A percentile compares a stretch with the other conserved stretches of the same genome.
Conservation (phyloP, 1,140 invertebrate species). For the Euborellia annulipes region DNA sequence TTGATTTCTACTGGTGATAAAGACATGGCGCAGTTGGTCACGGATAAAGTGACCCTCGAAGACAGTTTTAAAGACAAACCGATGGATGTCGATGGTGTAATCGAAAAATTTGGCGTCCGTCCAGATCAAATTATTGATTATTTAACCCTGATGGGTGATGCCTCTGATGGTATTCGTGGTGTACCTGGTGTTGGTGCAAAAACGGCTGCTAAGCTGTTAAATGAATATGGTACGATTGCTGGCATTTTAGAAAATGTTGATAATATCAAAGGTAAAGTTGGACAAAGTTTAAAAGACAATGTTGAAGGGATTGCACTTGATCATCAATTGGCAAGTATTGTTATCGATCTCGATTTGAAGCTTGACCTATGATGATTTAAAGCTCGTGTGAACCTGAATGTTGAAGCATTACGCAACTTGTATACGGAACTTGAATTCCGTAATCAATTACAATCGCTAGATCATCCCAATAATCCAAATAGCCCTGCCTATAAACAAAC, state of each 20-base stretch:
- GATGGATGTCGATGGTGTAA: not conserved
- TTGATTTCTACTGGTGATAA: slow-evolving; percentile 10
- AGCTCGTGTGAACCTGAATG: no score
- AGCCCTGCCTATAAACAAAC: no score
- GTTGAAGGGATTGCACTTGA: no score
- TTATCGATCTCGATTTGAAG: no score
- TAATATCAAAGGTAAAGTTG: slow-evolving; percentile 3
- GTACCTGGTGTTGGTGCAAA: slow-evolving; percentile 7
- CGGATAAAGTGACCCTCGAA: not conserved
- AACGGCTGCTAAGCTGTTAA: slow-evolving; percentile 7
- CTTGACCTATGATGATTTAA: no score
- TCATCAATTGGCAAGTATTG: no score
- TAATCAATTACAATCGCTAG: no score
- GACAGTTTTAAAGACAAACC: not conserved
- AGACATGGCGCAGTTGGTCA: slow-evolving; percentile 12
- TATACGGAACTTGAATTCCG: no score
- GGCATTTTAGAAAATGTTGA: not conserved
- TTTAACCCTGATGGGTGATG: slow-evolving; percentile 10
- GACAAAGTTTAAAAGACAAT: no score
- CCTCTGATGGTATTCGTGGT: slow-evolving; percentile 12
- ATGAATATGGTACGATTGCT: slow-evolving; percentile 9
- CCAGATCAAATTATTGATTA: not conserved
- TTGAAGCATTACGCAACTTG: no score
- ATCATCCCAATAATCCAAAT: no score
- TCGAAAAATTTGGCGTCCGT: not conserved